Percentiles rank a stretch among this genome's conserved stretches.
Conservation (phyloP, 2,888 invertebrate species). For the Drosophila maculinotata region DNA sequence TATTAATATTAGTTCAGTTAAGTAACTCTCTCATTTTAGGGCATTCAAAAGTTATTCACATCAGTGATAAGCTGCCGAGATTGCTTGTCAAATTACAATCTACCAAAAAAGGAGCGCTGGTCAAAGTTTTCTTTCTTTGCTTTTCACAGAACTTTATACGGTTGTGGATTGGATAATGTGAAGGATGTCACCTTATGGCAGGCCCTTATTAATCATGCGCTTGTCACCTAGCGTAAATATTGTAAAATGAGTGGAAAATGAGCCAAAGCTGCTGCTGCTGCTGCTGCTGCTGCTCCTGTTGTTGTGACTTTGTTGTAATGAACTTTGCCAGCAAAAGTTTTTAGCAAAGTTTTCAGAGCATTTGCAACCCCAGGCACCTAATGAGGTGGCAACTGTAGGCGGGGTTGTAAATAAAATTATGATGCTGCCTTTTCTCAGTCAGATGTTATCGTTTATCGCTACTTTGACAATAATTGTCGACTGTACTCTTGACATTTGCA, state of each 20-base stretch:
- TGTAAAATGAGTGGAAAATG: slow-evolving; percentile 69
- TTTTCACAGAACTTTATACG: slow-evolving; percentile 49
- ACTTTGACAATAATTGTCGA: slow-evolving; percentile 1
- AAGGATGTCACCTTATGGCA: slow-evolving; percentile 38
- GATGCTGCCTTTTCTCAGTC: slow-evolving; percentile 33
- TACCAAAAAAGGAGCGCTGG: slow-evolving; percentile 41
- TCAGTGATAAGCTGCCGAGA: slow-evolving; percentile 9
- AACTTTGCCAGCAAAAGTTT: slow-evolving; percentile 68
- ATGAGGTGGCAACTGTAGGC: slow-evolving; percentile 40
- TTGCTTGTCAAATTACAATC: slow-evolving; percentile 59
- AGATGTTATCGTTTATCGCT: neutral
- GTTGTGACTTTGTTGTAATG: slow-evolving; percentile 57
- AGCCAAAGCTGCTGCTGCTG: slow-evolving; percentile 35
- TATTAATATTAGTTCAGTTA: too few species aligned
- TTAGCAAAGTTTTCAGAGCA: slow-evolving; percentile 41
- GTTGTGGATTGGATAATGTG: slow-evolving; percentile 51
- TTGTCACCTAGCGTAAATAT: slow-evolving; percentile 77
- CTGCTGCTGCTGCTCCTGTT: slow-evolving; percentile 1
- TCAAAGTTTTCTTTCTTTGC: slow-evolving; percentile 65
- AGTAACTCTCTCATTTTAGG: slow-evolving; percentile 3
- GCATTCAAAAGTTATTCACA: slow-evolving; percentile 10
- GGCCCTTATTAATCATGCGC: slow-evolving; percentile 73
- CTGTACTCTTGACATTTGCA: slow-evolving; percentile 32
- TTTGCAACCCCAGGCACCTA: slow-evolving; percentile 43
- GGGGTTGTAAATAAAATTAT: slow-evolving; percentile 42